Base-by-base conservation (phyloP, 2,888 invertebrate genomes). In the Mayetiola destructor region DNA sequence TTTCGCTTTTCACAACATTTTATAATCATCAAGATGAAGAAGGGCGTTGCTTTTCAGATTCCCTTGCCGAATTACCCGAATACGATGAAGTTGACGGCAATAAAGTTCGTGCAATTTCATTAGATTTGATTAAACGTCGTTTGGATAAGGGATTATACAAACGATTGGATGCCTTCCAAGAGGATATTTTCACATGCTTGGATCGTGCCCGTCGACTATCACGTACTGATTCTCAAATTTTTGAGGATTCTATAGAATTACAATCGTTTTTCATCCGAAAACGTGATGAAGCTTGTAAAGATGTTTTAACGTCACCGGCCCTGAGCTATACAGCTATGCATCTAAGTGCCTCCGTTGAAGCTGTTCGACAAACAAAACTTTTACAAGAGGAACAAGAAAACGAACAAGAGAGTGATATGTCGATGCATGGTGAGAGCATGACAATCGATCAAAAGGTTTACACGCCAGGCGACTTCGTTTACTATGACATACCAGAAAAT, bases 1-100 rank as follows among this genome's bases (percentile, higher is more conserved):
- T 90, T 9, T 90, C 86, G 39, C 77, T 99, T 37, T 96, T 97
- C 69, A 93, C 93, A 14, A 84, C 87, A 1, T 84, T 95, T 3
- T 95, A 95, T 71, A 96, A 94, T 69, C 92, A 95, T 69, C 92
- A 94, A 73, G 96, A 97, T 68, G 90, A 91, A 64, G 94, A 96
- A 71, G 96, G 96, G 52, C 80, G 96, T 59, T 96, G 95, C 68
- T 95, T 88, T 71, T 91, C 93, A 1, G 96, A 97, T 75, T 93
- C 94, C 2, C 84, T 97, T 80, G 86, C 89, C 0, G 97, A 97
- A 67, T 71, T 95, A 23, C 87, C 91, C 0, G 93, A 94, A 65
- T 87, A 88, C 68, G 91, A 91, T 67, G 86, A 85, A 39, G 64
- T 80, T 23, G 81, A 82, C 63, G 81, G 79, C 20, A 78, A 74